Conservation (phyloP, 2,113 vertebrate species). For the Glaucidium brasilianum region DNA sequence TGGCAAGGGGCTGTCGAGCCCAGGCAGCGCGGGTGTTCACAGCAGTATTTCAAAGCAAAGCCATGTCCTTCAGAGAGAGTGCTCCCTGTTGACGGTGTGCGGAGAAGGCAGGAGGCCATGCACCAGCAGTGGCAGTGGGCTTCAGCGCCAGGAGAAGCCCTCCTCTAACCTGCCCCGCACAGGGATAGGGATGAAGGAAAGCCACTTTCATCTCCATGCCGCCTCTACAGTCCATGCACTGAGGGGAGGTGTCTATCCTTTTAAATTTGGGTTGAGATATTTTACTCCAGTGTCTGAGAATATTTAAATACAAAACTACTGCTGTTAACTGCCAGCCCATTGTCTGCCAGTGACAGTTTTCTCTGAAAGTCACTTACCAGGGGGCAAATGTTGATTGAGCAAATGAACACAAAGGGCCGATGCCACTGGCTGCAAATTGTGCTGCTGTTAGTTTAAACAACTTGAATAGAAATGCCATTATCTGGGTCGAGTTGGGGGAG, state of each 20-base stretch:
- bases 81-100: accelerated
- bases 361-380: slow-evolving; percentile 65
- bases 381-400: slow-evolving; percentile 59
- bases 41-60: background rate
- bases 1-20: background rate
- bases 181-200: background rate
- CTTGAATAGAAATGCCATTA: slow-evolving; percentile 66
- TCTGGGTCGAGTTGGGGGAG: slow-evolving; percentile 13
- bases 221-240: background rate
- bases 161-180: background rate
- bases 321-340: slow-evolving; percentile 69
- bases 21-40: accelerated
- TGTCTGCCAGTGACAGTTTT: slow-evolving; percentile 71
- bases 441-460: slow-evolving; percentile 73
- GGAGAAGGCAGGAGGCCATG: background rate
- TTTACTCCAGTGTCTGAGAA: slow-evolving; percentile 73
- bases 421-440: slow-evolving; percentile 47
- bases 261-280: slow-evolving; percentile 68
- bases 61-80: accelerated
- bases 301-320: slow-evolving; percentile 66
- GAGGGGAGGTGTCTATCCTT: slow-evolving; percentile 25
- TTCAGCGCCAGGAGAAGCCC: background rate
- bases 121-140: background rate
- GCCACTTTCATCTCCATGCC: background rate
- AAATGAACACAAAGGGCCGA: slow-evolving; percentile 49